These are phyloP conservation scores for Neoarius graeffei DNA, from an alignment of 2,113 vertebrate genomes.

Conservation along the genomic window DNA sequence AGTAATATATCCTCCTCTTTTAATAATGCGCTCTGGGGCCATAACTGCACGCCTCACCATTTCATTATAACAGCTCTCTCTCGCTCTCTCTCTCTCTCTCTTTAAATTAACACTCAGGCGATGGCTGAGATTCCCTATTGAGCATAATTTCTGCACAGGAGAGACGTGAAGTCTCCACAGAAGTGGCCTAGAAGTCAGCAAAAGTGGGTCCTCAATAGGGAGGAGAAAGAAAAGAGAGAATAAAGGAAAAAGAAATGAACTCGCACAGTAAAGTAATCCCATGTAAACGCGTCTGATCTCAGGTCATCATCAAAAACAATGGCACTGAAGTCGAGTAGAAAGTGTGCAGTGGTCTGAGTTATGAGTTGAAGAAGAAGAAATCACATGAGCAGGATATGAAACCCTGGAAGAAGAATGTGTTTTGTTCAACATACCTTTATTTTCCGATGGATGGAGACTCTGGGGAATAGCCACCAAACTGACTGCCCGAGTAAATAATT, in stretches of 20 bases:
- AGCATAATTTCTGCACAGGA: conserved; percentile 39
- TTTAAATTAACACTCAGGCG: conserved; percentile 59
- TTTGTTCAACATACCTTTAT: background rate
- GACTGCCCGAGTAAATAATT: background rate
- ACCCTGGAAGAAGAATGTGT: background rate
- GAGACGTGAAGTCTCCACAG: conserved; percentile 33
- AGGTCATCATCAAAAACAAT: background rate
- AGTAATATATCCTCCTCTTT: conserved; percentile 62
- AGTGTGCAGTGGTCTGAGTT: background rate
- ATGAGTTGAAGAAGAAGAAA: background rate
- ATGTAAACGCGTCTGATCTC: background rate
- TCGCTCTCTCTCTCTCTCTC: conserved; percentile 22
- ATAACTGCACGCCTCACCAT: conserved; percentile 58
- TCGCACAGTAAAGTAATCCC: background rate
- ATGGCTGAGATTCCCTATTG: conserved; percentile 52
- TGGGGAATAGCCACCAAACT: background rate
- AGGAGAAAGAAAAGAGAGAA: background rate
- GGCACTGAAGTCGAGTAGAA: background rate
- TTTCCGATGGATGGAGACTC: background rate
- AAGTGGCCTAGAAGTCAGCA: conserved; percentile 5
- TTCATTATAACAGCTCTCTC: conserved; percentile 57
- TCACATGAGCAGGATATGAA: background rate
- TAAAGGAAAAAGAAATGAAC: background rate
- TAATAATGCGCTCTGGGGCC: conserved; percentile 66
- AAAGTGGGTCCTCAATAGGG: background rate